A percentile compares a stretch with the other conserved stretches of the same genome.
phyloP scores from a whole-genome alignment of 2,888 invertebrate genomes.

The Villa cingulata region DNA sequence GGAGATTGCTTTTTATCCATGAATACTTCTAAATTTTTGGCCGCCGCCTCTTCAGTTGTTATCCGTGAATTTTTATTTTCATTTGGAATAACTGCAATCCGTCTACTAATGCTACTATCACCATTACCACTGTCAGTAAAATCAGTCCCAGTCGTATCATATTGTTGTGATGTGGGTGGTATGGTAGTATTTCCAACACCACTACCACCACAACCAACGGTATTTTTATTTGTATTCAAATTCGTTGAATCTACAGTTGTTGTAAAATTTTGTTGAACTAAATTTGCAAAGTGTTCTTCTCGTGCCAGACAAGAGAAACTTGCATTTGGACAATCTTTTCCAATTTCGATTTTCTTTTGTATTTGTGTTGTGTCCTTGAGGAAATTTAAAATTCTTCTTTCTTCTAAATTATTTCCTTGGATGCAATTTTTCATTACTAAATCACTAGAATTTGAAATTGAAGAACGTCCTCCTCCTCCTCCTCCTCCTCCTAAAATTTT shows the following conservation, averaged over 20 bases:
- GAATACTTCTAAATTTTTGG: constrained; percentile 28
- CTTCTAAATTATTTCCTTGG: constrained; percentile 22
- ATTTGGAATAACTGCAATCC: background rate
- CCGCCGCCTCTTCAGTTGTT: constrained; percentile 21
- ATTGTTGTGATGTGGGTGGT: too few species aligned
- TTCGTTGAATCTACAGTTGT: constrained; percentile 5
- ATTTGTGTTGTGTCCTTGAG: constrained; percentile 36
- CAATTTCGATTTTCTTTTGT: constrained; percentile 34
- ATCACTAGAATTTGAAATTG: background rate
- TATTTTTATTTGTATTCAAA: background rate
- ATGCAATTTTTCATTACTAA: constrained; percentile 1
- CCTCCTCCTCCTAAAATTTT: too few species aligned
- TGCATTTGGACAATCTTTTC: constrained; percentile 33
- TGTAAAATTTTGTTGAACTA: constrained; percentile 35
- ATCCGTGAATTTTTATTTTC: background rate
- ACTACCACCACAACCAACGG: background rate
- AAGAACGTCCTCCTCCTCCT: background rate
- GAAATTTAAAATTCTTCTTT: constrained; percentile 35
- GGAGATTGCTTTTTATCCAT: constrained; percentile 34
- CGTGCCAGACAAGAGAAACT: constrained; percentile 36
- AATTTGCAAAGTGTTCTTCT: constrained; percentile 36
- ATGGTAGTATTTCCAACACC: too few species aligned
- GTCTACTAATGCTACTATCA: background rate
- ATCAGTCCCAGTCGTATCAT: background rate
- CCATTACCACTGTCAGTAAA: background rate